phyloP scores from a whole-genome alignment of 2,113 vertebrate genomes.

The Chamaea fasciata region DNA sequence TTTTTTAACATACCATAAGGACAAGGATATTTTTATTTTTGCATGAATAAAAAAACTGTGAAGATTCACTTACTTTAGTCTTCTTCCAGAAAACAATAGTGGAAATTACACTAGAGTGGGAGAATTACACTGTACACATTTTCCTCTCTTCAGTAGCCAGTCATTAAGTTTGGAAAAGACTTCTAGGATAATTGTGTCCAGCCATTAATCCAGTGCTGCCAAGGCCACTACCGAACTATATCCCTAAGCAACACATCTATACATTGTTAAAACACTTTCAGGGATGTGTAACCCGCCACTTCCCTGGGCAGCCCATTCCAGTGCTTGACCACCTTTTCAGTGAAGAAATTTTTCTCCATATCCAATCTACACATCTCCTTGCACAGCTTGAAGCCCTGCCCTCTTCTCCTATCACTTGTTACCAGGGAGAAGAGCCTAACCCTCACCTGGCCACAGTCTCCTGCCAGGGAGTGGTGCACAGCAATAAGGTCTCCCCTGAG shows the following conservation, averaged over 20 bases:
- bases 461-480: neutral
- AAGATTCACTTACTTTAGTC: neutral
- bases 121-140: neutral
- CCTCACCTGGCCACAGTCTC: neutral
- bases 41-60: neutral
- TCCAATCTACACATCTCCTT: neutral
- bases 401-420: neutral
- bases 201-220: neutral
- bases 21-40: neutral
- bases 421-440: fast-evolving
- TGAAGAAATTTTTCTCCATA: neutral
- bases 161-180: neutral
- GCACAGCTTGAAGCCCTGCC: fast-evolving
- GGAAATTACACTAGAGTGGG: neutral
- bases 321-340: neutral
- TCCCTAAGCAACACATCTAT: neutral
- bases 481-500: neutral
- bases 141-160: neutral
- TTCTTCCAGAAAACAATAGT: neutral
- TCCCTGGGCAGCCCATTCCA: neutral
- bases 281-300: neutral
- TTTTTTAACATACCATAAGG: neutral
- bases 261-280: neutral
- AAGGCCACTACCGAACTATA: fast-evolving
- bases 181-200: neutral